These are phyloP conservation scores for Elanus axillaris DNA, from an alignment of 2,113 vertebrate species.

Conservation along the genomic window DNA sequence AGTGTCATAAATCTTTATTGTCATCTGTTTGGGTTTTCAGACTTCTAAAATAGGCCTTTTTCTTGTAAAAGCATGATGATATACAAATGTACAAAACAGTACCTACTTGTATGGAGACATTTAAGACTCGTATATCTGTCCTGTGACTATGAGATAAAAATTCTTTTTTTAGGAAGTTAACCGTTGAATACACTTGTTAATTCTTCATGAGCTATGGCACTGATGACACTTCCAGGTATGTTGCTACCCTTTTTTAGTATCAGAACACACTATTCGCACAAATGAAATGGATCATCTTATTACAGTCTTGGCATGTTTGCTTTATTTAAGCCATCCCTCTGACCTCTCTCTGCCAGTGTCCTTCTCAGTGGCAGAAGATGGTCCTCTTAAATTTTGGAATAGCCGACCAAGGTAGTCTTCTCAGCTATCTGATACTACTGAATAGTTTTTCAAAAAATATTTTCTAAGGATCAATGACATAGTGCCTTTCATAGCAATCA, in stretches of 20 bases:
- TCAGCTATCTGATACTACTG: neutral
- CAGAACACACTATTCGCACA: neutral
- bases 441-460: neutral
- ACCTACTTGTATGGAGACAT: neutral
- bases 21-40: neutral
- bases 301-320: neutral
- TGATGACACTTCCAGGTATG: neutral
- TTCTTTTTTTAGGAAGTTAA: neutral
- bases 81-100: neutral
- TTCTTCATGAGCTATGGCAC: neutral
- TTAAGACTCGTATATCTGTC: neutral
- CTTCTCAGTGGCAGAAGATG: neutral
- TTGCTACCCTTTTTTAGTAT: neutral
- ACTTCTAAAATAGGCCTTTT: neutral
- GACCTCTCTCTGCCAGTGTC: neutral
- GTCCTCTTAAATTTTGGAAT: neutral
- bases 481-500: neutral
- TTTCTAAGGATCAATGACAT: neutral
- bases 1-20: neutral
- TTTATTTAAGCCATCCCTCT: neutral
- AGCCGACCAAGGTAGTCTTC: neutral
- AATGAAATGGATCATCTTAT: neutral
- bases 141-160: neutral
- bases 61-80: neutral
- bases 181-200: neutral